Percentiles rank a stretch among this genome's conserved stretches.
phyloP scores from a whole-genome alignment of 2,888 invertebrate species.

The Latrodectus elegans region DNA sequence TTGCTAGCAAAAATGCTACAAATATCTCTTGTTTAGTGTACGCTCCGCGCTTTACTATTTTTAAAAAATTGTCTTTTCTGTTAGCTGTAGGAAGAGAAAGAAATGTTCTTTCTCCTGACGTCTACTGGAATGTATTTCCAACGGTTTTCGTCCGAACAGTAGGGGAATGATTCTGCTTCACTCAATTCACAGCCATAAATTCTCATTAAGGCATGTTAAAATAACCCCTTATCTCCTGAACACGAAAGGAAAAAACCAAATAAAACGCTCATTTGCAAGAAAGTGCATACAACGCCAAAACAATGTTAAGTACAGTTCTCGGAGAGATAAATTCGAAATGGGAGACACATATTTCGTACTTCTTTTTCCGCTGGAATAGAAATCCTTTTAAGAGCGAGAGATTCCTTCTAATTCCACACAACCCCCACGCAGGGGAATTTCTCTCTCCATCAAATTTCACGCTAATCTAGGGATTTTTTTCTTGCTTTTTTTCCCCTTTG shows the following conservation, averaged over 20 bases:
- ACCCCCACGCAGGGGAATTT: not conserved
- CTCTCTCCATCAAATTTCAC: not conserved
- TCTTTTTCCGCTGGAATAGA: not conserved
- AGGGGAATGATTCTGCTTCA: not conserved
- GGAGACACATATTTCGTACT: conserved; percentile 2
- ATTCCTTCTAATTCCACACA: not conserved
- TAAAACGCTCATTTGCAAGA: too few relatives aligned
- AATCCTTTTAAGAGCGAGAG: not conserved
- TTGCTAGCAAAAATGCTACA: too few relatives aligned
- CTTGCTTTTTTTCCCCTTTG: not conserved
- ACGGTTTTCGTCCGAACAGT: not conserved
- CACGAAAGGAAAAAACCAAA: too few relatives aligned
- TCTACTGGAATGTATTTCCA: too few relatives aligned
- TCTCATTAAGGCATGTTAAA: not conserved
- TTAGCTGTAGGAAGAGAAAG: too few relatives aligned
- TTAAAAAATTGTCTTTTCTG: too few relatives aligned
- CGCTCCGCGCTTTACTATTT: too few relatives aligned
- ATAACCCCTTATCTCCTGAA: not conserved
- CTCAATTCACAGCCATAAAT: not conserved
- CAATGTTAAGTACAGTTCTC: too few relatives aligned
- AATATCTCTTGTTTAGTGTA: too few relatives aligned
- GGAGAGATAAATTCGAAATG: not conserved
- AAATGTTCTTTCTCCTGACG: too few relatives aligned
- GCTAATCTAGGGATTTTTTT: not conserved
- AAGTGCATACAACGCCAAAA: too few relatives aligned